phyloP scores from a whole-genome alignment of 2,888 invertebrate species.

The Idaea straminata region DNA sequence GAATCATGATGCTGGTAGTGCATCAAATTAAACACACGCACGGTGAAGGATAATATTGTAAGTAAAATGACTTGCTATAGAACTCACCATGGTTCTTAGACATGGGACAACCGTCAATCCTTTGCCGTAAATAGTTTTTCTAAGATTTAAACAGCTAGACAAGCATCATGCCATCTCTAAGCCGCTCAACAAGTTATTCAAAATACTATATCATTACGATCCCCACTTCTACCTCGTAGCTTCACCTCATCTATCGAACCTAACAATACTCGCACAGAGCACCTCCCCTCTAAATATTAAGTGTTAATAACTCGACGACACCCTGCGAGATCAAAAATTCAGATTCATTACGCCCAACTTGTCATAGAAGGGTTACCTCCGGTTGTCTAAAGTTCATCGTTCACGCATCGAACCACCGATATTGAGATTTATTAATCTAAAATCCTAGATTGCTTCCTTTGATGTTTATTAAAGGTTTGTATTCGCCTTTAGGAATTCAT shows the following conservation, averaged over 20 bases:
- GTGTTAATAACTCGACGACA: slow-evolving; percentile 67
- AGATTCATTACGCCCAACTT: slow-evolving; percentile 60
- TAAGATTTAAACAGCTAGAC: too few species aligned
- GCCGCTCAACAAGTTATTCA: too few species aligned
- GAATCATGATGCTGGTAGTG: too few species aligned
- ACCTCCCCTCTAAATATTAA: slow-evolving; percentile 64
- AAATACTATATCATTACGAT: background rate
- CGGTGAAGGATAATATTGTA: too few species aligned
- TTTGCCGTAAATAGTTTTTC: too few species aligned
- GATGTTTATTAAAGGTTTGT: slow-evolving; percentile 27
- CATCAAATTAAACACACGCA: too few species aligned
- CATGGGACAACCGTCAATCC: too few species aligned
- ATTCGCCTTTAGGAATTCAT: slow-evolving; percentile 6
- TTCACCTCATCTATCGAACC: slow-evolving; percentile 1
- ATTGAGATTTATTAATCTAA: slow-evolving; percentile 31
- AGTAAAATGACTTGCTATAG: too few species aligned
- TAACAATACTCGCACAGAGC: slow-evolving; percentile 1
- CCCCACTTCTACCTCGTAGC: background rate
- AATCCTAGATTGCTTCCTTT: slow-evolving; percentile 20
- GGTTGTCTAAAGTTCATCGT: slow-evolving; percentile 13
- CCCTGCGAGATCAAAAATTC: slow-evolving; percentile 66
- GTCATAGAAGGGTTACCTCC: slow-evolving; percentile 48
- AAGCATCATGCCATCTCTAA: too few species aligned
- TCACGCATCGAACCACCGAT: slow-evolving; percentile 26
- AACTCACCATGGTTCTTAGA: too few species aligned